Conservation (phyloP, 1,140 invertebrate species). For the Drosophila pandora region DNA sequence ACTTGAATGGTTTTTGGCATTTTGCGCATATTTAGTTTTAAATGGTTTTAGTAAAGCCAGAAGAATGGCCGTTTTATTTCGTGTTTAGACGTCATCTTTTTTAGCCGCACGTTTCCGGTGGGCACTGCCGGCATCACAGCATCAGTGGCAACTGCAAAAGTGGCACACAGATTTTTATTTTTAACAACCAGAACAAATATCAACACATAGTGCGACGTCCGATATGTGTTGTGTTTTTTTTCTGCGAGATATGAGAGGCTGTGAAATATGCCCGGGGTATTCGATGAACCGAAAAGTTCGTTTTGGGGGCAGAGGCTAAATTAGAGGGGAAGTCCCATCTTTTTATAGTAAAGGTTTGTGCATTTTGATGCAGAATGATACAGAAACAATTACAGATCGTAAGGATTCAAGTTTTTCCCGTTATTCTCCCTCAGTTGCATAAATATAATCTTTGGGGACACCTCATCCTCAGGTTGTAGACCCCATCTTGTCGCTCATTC, state of each 20-base stretch:
- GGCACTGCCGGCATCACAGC: slow-evolving; percentile 41
- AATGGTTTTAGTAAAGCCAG: slow-evolving; percentile 53
- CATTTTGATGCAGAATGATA: too few species aligned
- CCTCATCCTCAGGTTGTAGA: slow-evolving; percentile 33
- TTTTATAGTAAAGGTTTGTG: neutral
- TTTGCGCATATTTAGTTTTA: slow-evolving; percentile 69
- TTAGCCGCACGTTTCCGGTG: slow-evolving; percentile 68
- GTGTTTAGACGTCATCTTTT: slow-evolving; percentile 65
- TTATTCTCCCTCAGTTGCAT: neutral
- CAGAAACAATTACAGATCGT: too few species aligned
- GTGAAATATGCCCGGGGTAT: slow-evolving; percentile 22
- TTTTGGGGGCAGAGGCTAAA: slow-evolving; percentile 13
- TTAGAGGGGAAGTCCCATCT: neutral
- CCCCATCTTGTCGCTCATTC: slow-evolving; percentile 33
- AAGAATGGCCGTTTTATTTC: slow-evolving; percentile 36
- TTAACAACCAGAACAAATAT: slow-evolving; percentile 74
- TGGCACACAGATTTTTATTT: slow-evolving; percentile 75
- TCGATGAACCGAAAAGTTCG: slow-evolving; percentile 23
- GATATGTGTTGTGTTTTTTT: slow-evolving; percentile 20
- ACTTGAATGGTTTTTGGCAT: slow-evolving; percentile 57
- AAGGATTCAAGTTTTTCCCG: too few species aligned
- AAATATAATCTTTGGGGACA: slow-evolving; percentile 12
- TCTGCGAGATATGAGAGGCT: slow-evolving; percentile 36
- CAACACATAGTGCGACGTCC: slow-evolving; percentile 42
- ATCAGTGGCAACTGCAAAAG: slow-evolving; percentile 59